Percentiles rank a stretch among this genome's conserved stretches.
Evolutionary conservation across 2,113 vertebrate genomes (phyloP).

Genomic region (Oceanodroma tethys): DNA sequence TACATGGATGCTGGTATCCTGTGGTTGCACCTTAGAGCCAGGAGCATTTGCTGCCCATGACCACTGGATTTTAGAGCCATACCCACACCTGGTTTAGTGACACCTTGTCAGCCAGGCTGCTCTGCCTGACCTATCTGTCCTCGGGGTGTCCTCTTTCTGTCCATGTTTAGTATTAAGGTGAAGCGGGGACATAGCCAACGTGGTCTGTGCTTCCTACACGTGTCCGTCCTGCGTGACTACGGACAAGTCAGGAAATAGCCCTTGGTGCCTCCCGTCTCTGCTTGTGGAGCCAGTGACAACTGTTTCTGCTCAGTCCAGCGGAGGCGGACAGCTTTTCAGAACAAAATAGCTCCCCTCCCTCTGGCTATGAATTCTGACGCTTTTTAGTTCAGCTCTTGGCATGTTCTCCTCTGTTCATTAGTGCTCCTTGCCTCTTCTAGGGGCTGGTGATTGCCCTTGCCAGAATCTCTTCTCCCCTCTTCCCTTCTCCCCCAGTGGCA

Average conservation of each 20-base stretch:
- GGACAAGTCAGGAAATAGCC: not conserved
- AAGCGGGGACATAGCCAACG: not conserved
- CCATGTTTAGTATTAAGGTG: not conserved
- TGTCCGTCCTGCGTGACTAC: not conserved
- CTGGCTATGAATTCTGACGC: not conserved
- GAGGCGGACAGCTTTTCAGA: slow-evolving; percentile 24
- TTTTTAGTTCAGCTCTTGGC: not conserved
- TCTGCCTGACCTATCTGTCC: not conserved
- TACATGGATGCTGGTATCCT: not conserved
- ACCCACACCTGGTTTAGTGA: not conserved
- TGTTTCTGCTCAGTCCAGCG: not conserved
- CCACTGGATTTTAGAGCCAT: not conserved
- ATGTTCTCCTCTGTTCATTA: not conserved
- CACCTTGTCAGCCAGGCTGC: not conserved
- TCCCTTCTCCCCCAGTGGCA: not conserved
- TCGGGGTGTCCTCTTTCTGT: not conserved
- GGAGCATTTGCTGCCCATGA: rapidly evolving
- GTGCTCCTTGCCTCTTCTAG: not conserved
- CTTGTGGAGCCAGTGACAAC: not conserved
- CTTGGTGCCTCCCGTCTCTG: not conserved
- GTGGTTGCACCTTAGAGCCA: not conserved
- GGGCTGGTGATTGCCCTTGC: not conserved
- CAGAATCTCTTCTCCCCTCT: not conserved
- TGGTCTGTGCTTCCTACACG: not conserved
- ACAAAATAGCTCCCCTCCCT: not conserved